These are phyloP conservation scores for Archivesica marissinica DNA, from an alignment of 1,140 invertebrate species.

Conservation along the genomic window DNA sequence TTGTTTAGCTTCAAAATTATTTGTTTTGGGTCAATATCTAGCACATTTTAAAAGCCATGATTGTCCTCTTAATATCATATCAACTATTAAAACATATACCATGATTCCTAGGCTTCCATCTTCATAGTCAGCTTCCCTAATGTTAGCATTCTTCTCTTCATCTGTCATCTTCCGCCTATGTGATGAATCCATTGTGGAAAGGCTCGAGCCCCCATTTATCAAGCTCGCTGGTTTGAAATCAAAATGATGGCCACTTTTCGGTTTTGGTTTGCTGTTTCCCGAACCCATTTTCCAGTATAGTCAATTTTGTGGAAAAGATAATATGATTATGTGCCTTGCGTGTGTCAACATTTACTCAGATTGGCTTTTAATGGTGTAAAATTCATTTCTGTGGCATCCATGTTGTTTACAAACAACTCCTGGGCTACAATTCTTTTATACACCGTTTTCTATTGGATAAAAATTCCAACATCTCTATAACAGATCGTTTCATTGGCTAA, in stretches of 20 bases:
- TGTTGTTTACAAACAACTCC: slow-evolving; percentile 60
- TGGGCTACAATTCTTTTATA: slow-evolving; percentile 1
- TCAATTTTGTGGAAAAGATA: background rate
- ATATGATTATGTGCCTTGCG: too few species aligned
- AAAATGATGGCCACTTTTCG: background rate
- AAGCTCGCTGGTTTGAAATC: slow-evolving; percentile 36
- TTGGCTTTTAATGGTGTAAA: background rate
- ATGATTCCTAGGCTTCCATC: slow-evolving; percentile 63
- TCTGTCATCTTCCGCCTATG: slow-evolving; percentile 33
- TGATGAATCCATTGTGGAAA: slow-evolving; percentile 36
- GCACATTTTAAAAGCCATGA: too few species aligned
- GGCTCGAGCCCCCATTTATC: slow-evolving; percentile 25
- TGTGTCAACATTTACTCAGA: too few species aligned
- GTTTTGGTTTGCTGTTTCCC: background rate
- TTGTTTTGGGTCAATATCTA: too few species aligned
- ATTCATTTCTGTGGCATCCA: slow-evolving; percentile 1
- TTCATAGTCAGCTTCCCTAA: slow-evolving; percentile 59
- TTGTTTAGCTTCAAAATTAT: too few species aligned
- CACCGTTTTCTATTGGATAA: slow-evolving; percentile 3
- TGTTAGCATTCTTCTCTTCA: slow-evolving; percentile 24
- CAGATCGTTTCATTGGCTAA: background rate
- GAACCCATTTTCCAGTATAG: slow-evolving; percentile 2
- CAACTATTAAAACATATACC: too few species aligned
- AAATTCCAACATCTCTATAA: background rate
- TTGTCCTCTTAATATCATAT: too few species aligned